Percentiles rank a stretch among this genome's conserved stretches.
Conservation (phyloP, 1,140 invertebrate species). For the Temnothorax curvispinosus region DNA sequence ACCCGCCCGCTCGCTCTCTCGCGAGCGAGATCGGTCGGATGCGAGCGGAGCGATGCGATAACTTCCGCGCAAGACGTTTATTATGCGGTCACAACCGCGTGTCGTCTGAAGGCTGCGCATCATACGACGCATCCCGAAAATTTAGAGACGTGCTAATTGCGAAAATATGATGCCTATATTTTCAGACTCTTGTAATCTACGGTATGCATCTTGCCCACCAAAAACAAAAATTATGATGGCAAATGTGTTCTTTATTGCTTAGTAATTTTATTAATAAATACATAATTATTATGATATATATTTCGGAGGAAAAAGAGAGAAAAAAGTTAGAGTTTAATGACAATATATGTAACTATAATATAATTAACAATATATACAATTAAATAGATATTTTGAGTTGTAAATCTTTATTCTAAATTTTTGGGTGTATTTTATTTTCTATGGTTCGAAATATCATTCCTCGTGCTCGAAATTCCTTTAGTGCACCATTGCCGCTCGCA, state of each 20-base stretch:
- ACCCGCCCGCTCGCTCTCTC: slow-evolving; percentile 31
- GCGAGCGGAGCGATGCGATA: slow-evolving; percentile 73
- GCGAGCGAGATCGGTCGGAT: slow-evolving; percentile 63
- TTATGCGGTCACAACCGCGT: slow-evolving; percentile 65
- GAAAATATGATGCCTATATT: neutral
- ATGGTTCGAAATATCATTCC: neutral
- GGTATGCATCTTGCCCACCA: neutral
- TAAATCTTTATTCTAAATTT: neutral
- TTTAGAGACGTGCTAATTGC: slow-evolving; percentile 8
- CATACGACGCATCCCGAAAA: slow-evolving; percentile 11
- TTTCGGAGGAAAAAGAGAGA: too few relatives aligned
- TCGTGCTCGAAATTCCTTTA: neutral
- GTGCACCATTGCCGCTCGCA: neutral
- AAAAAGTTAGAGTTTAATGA: neutral
- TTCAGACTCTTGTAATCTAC: neutral
- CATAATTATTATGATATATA: neutral
- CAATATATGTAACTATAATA: neutral
- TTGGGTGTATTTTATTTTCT: neutral
- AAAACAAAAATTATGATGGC: neutral
- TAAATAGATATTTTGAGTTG: neutral
- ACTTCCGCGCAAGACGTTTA: slow-evolving; percentile 75
- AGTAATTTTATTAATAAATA: neutral
- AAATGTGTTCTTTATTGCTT: neutral
- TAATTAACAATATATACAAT: neutral
- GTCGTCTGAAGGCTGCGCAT: slow-evolving; percentile 56